Evolutionary conservation across 92 coral and sea anemone species (phyloP), one percentile per base, ranked within the genome.

Genomic region (Isaurus tuberculatus): DNA sequence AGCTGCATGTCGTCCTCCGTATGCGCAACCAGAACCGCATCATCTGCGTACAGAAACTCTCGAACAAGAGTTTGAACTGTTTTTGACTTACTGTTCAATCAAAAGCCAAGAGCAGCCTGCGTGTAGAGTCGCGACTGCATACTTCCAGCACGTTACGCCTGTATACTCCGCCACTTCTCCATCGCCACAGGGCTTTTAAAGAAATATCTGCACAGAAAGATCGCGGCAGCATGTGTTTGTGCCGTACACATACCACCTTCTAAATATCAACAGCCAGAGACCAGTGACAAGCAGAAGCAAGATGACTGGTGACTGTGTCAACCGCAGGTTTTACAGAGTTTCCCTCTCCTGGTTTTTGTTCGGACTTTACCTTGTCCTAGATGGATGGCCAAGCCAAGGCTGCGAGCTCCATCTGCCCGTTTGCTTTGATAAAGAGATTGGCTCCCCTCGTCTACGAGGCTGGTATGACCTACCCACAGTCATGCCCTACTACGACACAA

Each of bases 61-160:
- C n/a, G n/a, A n/a, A n/a, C n/a, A n/a, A n/a, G n/a, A n/a, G n/a
- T n/a, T n/a, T n/a, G n/a, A n/a, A n/a, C n/a, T n/a, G n/a, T n/a
- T n/a, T n/a, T n/a, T n/a, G n/a, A n/a, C n/a, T n/a, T n/a, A n/a
- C n/a, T n/a, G n/a, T n/a, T n/a, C n/a, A n/a, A n/a, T n/a, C n/a
- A 40, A 40, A 40, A 40, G 46, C 46, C 46, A 40, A 40, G 46
- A 40, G 46, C 46, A 4, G 46, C 46, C 46, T 40, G 46, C 46
- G 46, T 40, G 46, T 10, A 40, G 10, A 40, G 46, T 40, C 46
- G 4, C 46, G 44, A 37, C 49, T 79, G 57, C 57, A 79, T 28
- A 48, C 66, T 77, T 77, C 83, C 61, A 77, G 55, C 67, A n/a
- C 36, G 67, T 77, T 65, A 77, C 40, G 83, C 64, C 83, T 77